A percentile compares a stretch with the other conserved stretches of the same genome.
phyloP scores from a whole-genome alignment of 2,797 vertebrate genomes.

The Lagorchestes hirsutus region DNA sequence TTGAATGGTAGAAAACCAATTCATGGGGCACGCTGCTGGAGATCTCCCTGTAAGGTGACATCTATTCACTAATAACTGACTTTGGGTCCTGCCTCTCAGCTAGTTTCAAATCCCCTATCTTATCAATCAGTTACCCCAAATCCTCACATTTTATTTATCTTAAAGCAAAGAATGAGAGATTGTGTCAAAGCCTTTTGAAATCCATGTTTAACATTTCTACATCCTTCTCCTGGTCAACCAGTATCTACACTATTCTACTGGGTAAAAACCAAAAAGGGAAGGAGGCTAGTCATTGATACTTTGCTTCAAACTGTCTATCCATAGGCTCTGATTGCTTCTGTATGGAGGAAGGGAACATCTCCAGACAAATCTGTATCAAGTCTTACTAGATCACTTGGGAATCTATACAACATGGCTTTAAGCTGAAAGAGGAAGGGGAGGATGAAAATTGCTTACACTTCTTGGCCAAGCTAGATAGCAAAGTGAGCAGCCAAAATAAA shows the following conservation, averaged over 20 bases:
- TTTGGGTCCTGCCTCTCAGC: background rate
- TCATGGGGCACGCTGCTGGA: background rate
- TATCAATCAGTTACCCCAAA: background rate
- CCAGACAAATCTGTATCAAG: background rate
- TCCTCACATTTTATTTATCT: background rate
- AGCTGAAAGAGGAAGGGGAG: background rate
- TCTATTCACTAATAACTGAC: background rate
- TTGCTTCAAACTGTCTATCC: background rate
- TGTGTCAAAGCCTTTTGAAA: background rate
- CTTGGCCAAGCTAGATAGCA: background rate
- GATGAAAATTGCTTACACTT: background rate
- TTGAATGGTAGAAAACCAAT: background rate
- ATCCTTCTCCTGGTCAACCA: background rate
- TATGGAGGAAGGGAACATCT: background rate
- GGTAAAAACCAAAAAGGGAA: background rate
- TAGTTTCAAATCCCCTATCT: background rate
- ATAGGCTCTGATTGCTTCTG: background rate
- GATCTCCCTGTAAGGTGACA: background rate
- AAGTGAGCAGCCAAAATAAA: background rate
- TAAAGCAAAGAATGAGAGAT: background rate
- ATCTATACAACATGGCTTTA: background rate
- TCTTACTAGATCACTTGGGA: background rate
- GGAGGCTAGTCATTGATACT: background rate
- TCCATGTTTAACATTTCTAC: background rate
- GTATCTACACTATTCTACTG: background rate